phyloP scores from a whole-genome alignment of 2,113 vertebrate genomes.

The Pelvicachromis taeniatus region DNA sequence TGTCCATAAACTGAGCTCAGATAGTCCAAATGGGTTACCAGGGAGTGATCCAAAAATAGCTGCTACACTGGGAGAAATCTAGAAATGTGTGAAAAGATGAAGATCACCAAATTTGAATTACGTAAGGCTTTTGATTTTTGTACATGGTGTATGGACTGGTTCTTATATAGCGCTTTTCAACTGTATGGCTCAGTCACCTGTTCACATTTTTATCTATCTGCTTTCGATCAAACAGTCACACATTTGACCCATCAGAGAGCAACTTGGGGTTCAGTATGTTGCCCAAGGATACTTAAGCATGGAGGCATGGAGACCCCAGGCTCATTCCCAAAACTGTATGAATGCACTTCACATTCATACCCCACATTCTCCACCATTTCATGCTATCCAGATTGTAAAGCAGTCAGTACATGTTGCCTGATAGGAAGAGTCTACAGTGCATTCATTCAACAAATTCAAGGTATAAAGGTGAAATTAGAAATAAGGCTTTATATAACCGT shows the following conservation, averaged over 20 bases:
- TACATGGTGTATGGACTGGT: background rate
- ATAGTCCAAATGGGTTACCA: background rate
- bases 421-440: background rate
- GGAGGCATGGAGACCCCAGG: background rate
- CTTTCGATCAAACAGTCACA: background rate
- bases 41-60: too few species aligned
- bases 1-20: background rate
- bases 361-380: background rate
- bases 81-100: too few species aligned
- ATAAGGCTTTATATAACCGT: background rate
- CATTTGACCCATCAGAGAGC: background rate
- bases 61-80: too few species aligned
- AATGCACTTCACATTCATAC: background rate
- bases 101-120: too few species aligned
- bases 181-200: background rate
- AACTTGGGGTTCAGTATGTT: accelerated
- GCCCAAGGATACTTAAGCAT: background rate
- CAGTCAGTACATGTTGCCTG: background rate
- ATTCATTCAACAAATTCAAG: background rate
- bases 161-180: background rate
- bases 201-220: accelerated
- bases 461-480: background rate
- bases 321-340: background rate
- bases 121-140: background rate
- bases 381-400: background rate